Conservation (phyloP, 2,113 vertebrate species). For the Anhinga anhinga region DNA sequence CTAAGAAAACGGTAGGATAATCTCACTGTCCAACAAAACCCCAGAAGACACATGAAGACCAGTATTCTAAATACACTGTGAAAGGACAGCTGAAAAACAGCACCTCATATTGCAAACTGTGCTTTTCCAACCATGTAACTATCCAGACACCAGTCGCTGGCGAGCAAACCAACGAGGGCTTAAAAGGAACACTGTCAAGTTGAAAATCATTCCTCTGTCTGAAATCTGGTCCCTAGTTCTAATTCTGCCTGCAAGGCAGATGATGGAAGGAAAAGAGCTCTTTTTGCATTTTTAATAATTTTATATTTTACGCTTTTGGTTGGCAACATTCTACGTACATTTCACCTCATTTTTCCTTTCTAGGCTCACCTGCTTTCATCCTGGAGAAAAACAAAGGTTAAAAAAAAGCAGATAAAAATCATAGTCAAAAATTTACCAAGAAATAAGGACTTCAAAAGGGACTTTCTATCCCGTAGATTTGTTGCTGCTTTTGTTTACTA, state of each 20-base stretch:
- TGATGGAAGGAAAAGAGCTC: background rate
- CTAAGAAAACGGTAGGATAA: background rate
- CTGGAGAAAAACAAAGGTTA: background rate
- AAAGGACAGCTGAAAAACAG: background rate
- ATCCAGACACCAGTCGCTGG: background rate
- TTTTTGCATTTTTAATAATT: background rate
- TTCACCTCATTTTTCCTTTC: background rate
- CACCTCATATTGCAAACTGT: background rate
- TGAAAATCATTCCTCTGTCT: slow-evolving; percentile 22
- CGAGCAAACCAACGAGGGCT: background rate
- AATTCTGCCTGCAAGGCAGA: background rate
- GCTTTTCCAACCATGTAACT: background rate
- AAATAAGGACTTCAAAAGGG: background rate
- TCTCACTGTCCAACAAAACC: background rate
- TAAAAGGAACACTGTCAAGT: background rate
- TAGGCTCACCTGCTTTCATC: background rate
- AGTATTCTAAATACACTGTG: background rate
- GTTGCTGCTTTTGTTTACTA: background rate
- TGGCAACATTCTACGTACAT: background rate
- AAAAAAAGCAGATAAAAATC: background rate
- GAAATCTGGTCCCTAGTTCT: background rate
- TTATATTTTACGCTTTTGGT: background rate
- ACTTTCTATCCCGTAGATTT: background rate
- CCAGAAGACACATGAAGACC: background rate
- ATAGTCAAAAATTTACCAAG: background rate